These are phyloP conservation scores for Stegophylla sp. DNA, from an alignment of 2,888 invertebrate species.

Conservation along the genomic window DNA sequence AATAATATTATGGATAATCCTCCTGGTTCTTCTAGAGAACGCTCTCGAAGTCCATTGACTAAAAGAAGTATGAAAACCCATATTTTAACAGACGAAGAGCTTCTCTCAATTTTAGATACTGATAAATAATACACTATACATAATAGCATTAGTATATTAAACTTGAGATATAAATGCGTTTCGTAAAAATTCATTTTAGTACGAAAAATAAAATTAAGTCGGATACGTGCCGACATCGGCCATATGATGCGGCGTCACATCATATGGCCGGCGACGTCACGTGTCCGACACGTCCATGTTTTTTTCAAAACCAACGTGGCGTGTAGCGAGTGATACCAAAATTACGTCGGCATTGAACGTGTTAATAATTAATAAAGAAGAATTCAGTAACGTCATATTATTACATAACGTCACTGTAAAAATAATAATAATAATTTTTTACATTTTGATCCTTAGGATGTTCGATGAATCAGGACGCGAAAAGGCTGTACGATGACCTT, in stretches of 20 bases:
- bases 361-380: too few species aligned
- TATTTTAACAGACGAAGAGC: conserved; percentile 4
- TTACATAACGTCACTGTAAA: background rate
- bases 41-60: conserved; percentile 9
- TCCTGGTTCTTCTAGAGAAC: conserved; percentile 31
- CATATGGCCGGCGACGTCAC: background rate
- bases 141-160: too few species aligned
- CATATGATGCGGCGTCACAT: background rate
- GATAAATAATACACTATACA: too few species aligned
- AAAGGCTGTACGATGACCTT: conserved; percentile 85
- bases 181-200: too few species aligned
- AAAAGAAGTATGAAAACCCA: background rate
- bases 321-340: too few species aligned
- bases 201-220: background rate
- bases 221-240: background rate
- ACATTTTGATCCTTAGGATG: conserved; percentile 72
- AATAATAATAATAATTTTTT: background rate
- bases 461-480: conserved; percentile 86
- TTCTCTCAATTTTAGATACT: background rate
- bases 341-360: too few species aligned
- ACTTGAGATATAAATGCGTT: too few species aligned
- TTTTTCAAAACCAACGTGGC: too few species aligned
- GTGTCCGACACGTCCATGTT: too few species aligned
- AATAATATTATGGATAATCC: conserved; percentile 23
- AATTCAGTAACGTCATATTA: too few species aligned